A percentile compares a stretch with the other conserved stretches of the same genome.
Evolutionary conservation across 2,113 vertebrate genomes (phyloP).

Genomic region (Tupaia chinensis): DNA sequence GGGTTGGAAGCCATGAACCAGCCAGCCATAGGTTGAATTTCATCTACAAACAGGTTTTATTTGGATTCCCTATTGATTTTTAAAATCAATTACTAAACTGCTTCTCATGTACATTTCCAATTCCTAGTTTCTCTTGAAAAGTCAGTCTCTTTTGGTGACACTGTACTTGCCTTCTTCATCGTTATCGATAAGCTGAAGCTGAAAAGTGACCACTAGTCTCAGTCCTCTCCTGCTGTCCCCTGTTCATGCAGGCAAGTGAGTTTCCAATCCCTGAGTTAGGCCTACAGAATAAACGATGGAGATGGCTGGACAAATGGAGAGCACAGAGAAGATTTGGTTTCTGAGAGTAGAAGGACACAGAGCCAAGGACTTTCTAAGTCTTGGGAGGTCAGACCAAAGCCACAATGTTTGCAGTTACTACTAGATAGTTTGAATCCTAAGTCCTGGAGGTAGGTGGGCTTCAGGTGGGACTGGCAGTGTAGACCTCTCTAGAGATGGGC

Average conservation of each 20-base stretch:
- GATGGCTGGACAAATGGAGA: background rate
- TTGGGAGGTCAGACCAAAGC: background rate
- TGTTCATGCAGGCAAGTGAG: fast-evolving
- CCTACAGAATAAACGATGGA: background rate
- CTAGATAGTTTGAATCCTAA: background rate
- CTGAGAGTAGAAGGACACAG: background rate
- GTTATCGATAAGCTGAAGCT: background rate
- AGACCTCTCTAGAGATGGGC: background rate
- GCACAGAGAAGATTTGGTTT: background rate
- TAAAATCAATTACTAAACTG: background rate
- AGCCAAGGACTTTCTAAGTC: background rate
- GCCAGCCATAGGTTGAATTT: background rate
- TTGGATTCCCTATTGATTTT: background rate
- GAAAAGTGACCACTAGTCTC: background rate
- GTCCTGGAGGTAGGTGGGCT: background rate
- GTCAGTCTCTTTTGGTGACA: background rate
- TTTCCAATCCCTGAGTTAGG: background rate
- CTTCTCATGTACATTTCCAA: background rate
- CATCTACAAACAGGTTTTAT: background rate
- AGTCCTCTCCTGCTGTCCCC: too few relatives aligned
- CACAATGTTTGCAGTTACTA: background rate
- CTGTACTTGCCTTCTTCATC: fast-evolving
- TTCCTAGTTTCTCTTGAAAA: background rate
- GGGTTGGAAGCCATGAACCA: background rate
- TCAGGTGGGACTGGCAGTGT: background rate